Percentiles rank a stretch among this genome's conserved stretches.
Conservation (phyloP, 1,140 invertebrate genomes). For the Latrodectus geometricus region DNA sequence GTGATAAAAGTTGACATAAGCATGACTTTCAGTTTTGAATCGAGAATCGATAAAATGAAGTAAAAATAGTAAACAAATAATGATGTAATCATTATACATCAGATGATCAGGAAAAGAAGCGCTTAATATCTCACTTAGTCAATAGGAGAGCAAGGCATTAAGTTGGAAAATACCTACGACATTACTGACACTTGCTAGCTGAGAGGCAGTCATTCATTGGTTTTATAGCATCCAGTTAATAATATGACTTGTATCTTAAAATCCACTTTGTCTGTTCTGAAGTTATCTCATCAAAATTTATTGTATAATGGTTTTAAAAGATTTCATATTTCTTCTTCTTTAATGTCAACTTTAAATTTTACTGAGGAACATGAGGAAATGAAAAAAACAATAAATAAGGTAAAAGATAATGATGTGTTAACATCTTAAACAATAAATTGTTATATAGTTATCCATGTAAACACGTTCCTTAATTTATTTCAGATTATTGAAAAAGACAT, state of each 20-base stretch:
- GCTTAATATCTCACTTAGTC: too few relatives aligned
- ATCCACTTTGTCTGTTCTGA: neutral
- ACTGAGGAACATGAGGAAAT: constrained; percentile 65
- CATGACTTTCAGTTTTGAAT: too few relatives aligned
- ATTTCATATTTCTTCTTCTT: constrained; percentile 2
- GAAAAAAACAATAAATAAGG: constrained; percentile 64
- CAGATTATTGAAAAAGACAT: constrained; percentile 74
- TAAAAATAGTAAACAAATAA: too few relatives aligned
- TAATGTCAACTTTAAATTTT: constrained; percentile 25
- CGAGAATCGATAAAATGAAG: too few relatives aligned
- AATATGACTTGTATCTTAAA: neutral
- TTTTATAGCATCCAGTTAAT: neutral
- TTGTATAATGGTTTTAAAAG: neutral
- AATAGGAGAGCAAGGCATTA: too few relatives aligned
- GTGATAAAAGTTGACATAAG: too few relatives aligned
- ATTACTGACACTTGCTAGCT: too few relatives aligned
- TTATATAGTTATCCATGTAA: neutral
- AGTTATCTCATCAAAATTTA: neutral
- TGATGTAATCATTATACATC: too few relatives aligned
- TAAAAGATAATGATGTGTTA: constrained; percentile 4
- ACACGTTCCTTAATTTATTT: neutral
- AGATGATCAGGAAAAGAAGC: too few relatives aligned
- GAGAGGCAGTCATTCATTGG: neutral
- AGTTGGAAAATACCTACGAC: too few relatives aligned
- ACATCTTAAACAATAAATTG: neutral